phyloP scores from a whole-genome alignment of 2,797 vertebrate species.

The Hydrolagus colliei region DNA sequence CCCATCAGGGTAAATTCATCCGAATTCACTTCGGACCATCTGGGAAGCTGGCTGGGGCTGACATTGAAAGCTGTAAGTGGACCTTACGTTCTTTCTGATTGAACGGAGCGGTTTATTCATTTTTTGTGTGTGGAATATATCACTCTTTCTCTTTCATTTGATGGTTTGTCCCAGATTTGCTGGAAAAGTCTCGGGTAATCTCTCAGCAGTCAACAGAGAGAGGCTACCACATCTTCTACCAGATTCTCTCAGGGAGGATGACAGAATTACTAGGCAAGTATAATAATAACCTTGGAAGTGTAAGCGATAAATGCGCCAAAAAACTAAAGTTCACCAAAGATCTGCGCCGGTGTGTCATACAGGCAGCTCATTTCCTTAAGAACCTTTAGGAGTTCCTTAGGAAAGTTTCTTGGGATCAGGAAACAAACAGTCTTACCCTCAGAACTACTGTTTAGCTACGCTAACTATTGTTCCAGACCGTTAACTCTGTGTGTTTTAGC shows the following conservation, averaged over 20 bases:
- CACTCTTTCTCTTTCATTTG: not conserved
- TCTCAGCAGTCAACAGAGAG: conserved; percentile 57
- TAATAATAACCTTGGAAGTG: not conserved
- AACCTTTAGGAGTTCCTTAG: too few relatives aligned
- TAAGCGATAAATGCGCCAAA: too few relatives aligned
- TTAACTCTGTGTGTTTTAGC: too few relatives aligned
- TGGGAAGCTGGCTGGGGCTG: conserved; percentile 58
- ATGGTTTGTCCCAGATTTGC: conserved; percentile 47
- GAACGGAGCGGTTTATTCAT: not conserved
- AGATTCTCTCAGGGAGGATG: conserved; percentile 60
- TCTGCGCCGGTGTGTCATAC: too few relatives aligned
- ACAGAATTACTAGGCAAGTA: conserved; percentile 50
- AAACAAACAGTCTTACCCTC: not conserved
- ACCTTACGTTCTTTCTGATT: not conserved
- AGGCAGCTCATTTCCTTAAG: too few relatives aligned
- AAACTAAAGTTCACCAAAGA: too few relatives aligned
- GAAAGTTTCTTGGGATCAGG: not conserved
- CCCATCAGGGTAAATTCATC: conserved; percentile 62
- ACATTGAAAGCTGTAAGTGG: conserved; percentile 59
- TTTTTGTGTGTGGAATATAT: not conserved
- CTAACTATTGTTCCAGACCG: not conserved
- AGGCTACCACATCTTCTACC: conserved; percentile 60
- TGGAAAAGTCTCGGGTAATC: conserved; percentile 58
- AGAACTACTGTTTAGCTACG: not conserved
- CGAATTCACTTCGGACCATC: conserved; percentile 61